These are phyloP conservation scores for Cololabis saira DNA, from an alignment of 2,113 vertebrate species.

Conservation along the genomic window DNA sequence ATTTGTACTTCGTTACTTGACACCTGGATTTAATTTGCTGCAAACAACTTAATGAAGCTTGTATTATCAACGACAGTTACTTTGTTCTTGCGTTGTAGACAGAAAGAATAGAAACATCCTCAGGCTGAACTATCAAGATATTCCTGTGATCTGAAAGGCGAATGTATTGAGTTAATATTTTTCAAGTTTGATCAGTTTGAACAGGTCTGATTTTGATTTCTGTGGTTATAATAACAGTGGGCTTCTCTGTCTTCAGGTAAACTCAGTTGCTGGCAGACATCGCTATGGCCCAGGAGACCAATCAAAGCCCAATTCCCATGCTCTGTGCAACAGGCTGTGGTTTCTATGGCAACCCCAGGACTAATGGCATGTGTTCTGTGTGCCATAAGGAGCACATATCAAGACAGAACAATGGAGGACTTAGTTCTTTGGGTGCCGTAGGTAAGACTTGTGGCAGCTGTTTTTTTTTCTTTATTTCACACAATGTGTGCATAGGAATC, in stretches of 20 bases:
- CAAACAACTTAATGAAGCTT: too few species aligned
- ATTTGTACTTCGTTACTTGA: too few species aligned
- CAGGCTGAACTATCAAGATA: too few species aligned
- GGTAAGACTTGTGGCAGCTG: conserved; percentile 61
- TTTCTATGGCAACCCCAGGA: conserved; percentile 90
- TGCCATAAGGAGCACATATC: conserved; percentile 91
- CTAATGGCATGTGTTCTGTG: conserved; percentile 91
- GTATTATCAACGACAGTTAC: too few species aligned
- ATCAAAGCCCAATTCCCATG: conserved; percentile 88
- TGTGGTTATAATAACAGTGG: neutral
- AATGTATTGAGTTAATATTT: too few species aligned
- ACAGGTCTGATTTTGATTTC: neutral
- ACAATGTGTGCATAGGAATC: neutral
- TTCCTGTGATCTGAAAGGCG: too few species aligned
- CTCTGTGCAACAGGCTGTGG: conserved; percentile 89
- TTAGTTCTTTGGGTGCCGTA: conserved; percentile 81
- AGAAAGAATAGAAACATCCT: too few species aligned
- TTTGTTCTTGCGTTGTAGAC: too few species aligned
- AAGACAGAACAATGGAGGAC: conserved; percentile 87
- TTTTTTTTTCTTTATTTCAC: neutral
- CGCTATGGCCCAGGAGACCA: conserved; percentile 90
- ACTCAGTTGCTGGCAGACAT: conserved; percentile 44
- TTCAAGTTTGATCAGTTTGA: too few species aligned
- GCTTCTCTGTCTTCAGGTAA: conserved; percentile 46
- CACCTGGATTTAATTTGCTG: too few species aligned